These are phyloP conservation scores for Phrynosoma platyrhinos DNA, from an alignment of 2,113 vertebrate species.

Conservation along the genomic window DNA sequence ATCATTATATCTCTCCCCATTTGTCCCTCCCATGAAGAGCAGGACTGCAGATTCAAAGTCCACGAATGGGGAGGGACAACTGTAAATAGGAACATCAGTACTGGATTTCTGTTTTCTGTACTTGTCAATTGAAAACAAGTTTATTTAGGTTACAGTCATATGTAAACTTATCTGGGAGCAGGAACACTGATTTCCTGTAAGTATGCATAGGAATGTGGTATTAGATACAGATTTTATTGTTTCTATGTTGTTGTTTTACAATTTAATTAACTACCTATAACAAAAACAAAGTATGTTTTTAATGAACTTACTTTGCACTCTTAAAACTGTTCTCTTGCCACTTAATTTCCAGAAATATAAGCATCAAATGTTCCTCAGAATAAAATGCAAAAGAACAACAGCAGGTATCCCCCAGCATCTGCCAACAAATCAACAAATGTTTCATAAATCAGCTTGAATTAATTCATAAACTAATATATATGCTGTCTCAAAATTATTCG, in stretches of 20 bases:
- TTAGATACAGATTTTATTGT: not conserved
- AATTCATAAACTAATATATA: not conserved
- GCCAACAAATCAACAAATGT: constrained; percentile 31
- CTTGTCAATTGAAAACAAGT: not conserved
- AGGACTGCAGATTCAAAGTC: no score
- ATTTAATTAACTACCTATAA: not conserved
- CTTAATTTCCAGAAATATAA: constrained; percentile 85
- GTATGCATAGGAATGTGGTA: not conserved
- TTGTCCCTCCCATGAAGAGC: no score
- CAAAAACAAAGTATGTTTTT: not conserved
- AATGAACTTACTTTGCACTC: constrained; percentile 76
- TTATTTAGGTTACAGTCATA: not conserved
- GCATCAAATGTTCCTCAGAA: constrained; percentile 78
- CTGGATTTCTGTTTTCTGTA: not conserved
- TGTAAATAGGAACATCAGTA: not conserved
- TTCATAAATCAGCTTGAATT: not conserved
- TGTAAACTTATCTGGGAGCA: not conserved
- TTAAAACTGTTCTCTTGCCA: constrained; percentile 82
- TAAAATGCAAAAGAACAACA: constrained; percentile 89
- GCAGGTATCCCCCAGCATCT: constrained; percentile 89
- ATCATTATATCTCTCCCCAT: no score
- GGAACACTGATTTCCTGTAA: not conserved
- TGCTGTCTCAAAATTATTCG: not conserved
- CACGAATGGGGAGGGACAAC: no score
- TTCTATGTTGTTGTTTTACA: not conserved